These are phyloP conservation scores for Mesorhabditis belari DNA, from an alignment of 2,888 invertebrate species.

Conservation along the genomic window DNA sequence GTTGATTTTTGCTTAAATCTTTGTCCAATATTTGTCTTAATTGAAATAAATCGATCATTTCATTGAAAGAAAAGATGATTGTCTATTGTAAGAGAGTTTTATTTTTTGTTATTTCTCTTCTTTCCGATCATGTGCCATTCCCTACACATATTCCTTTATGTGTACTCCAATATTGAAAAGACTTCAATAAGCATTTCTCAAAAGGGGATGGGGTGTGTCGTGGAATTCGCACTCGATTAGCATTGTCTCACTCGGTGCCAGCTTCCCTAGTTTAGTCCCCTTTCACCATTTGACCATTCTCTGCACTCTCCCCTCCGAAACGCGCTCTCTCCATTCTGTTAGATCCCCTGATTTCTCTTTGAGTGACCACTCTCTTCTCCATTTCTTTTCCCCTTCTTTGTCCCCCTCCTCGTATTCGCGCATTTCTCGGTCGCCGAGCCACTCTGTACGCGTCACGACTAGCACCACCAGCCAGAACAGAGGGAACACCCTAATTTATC, in stretches of 20 bases:
- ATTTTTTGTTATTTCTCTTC: too few relatives aligned
- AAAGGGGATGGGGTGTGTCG: background rate
- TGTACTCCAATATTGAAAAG: too few relatives aligned
- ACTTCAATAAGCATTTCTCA: background rate
- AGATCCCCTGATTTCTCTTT: too few relatives aligned
- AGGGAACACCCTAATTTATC: background rate
- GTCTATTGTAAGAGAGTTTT: too few relatives aligned
- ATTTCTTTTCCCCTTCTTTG: background rate
- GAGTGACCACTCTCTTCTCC: too few relatives aligned
- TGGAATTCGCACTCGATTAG: background rate
- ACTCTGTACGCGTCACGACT: background rate
- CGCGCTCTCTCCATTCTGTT: constrained; percentile 7
- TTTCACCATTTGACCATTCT: background rate
- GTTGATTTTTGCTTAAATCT: too few relatives aligned
- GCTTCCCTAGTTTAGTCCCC: background rate
- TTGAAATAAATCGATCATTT: too few relatives aligned
- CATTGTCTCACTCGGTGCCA: background rate
- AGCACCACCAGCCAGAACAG: background rate
- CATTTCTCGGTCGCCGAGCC: background rate
- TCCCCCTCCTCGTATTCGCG: background rate
- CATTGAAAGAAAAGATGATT: too few relatives aligned
- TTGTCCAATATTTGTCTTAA: too few relatives aligned
- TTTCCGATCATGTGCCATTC: too few relatives aligned
- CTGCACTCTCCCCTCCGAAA: background rate
- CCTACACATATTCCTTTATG: too few relatives aligned